Evolutionary conservation across 1,140 invertebrate species (phyloP).

Genomic region (Semibalanus balanoides): DNA sequence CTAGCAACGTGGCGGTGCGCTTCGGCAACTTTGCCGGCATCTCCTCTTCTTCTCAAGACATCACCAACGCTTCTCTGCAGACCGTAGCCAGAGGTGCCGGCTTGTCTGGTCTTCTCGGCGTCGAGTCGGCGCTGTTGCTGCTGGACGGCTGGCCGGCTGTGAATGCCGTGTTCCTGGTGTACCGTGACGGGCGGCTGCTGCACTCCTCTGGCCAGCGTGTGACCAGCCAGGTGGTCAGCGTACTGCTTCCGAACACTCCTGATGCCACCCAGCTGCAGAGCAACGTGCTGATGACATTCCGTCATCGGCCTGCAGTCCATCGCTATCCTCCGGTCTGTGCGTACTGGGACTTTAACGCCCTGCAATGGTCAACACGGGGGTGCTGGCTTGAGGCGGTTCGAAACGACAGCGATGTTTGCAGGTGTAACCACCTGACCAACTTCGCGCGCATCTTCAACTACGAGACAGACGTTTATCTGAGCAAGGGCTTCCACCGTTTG

Average conservation of each 20-base stretch:
- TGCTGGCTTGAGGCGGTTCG: neutral
- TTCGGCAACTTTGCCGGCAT: neutral
- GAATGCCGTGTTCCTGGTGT: neutral
- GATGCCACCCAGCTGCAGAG: neutral
- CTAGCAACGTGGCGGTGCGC: neutral
- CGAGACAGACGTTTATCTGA: slow-evolving; percentile 10
- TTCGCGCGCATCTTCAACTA: slow-evolving; percentile 22
- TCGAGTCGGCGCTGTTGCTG: neutral
- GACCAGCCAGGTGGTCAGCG: neutral
- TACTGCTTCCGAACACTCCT: neutral
- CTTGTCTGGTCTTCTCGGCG: neutral
- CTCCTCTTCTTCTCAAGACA: neutral
- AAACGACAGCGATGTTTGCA: slow-evolving; percentile 12
- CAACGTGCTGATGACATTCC: neutral
- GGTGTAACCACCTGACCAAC: slow-evolving; percentile 22
- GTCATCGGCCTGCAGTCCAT: neutral
- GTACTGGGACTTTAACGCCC: neutral
- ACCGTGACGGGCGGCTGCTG: neutral
- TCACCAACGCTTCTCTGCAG: neutral
- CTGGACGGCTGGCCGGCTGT: neutral
- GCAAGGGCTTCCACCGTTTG: slow-evolving; percentile 11
- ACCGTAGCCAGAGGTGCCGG: too few relatives aligned
- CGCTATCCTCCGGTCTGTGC: neutral
- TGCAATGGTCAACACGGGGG: neutral
- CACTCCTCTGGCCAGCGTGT: neutral